Conservation (phyloP, 37 sponge, comb jelly and placozoan genomes). For the Spongilla lacustris region DNA sequence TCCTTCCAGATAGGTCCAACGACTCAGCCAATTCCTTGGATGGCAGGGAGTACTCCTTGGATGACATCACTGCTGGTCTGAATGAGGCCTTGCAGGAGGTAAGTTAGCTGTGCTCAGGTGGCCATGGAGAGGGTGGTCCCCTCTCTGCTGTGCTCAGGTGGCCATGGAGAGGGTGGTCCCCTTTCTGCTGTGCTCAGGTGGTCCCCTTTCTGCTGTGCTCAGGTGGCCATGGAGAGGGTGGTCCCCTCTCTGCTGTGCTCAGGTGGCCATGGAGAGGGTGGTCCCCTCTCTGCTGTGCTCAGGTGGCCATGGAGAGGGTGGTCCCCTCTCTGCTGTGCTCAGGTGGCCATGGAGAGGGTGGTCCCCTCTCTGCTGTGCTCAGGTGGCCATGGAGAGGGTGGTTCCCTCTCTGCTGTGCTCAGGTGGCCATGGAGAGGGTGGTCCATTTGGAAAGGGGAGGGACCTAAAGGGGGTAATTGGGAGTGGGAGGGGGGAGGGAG, state of each 20-base stretch:
- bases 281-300: too few species aligned
- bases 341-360: not conserved
- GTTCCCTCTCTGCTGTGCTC: not conserved
- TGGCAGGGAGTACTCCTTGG: slow-evolving; percentile 10
- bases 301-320: not conserved
- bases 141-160: not conserved
- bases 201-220: not conserved
- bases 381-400: not conserved
- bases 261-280: too few species aligned
- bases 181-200: too few species aligned
- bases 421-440: too few species aligned
- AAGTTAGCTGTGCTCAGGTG: not conserved
- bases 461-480: too few species aligned
- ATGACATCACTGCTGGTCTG: slow-evolving; percentile 59
- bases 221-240: too few species aligned
- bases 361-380: not conserved
- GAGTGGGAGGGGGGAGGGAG: too few species aligned
- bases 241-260: too few species aligned
- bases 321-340: not conserved
- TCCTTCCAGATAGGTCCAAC: not conserved
- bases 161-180: too few species aligned
- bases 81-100: slow-evolving; percentile 11
- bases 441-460: too few species aligned
- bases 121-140: not conserved
- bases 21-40: not conserved